Evolutionary conservation across 1,140 invertebrate genomes (phyloP), one percentile per base, ranked within the genome.

Genomic region (Drosophila obscura): DNA sequence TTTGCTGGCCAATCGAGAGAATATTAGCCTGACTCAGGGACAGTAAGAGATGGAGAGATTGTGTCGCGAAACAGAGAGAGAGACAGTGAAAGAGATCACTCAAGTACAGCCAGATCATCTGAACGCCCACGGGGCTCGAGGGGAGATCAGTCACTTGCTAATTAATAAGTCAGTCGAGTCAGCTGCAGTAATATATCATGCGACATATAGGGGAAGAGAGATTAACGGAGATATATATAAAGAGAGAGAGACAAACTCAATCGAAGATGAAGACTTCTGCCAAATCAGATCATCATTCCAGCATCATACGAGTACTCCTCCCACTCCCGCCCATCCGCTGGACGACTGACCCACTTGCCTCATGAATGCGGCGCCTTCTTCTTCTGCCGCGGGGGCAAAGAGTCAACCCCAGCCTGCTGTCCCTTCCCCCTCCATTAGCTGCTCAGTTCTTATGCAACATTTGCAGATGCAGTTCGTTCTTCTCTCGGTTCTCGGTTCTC

Each of bases 401-500:
- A 69, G 22, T 48, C 55, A 52, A 24, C 63, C 22, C 5, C 19
- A 0, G 7, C 16, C 28, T 1, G 28, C 19, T 16, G 28, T 19
- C 16, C 44, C 52, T 22, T 3, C 13, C 44, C 8, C 24, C 49
- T 22, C 65, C 39, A 69, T 59, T 68, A 55, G 65, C 43, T 41
- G 43, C 49, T 39, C 43, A 48, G 45, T 59, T 64, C 77, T 85
- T 85, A 85, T 85, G 81, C 81, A 85, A 85, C 73, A 74, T 67
- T 77, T 74, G 77, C 62, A 73, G 80, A 84, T 84, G 60, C 73
- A 83, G 43, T 73, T 76, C 59, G 61, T 55, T 51, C 48, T 49
- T 55, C 9, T 1, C 19, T 19, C 58, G 39, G 39, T 57, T 50
- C 24, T 22, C 16, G 28, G 1, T 11, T 50, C 44, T 19, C 58